Base-by-base conservation (phyloP, 2,888 invertebrate species). In the Athetis lepigone region DNA sequence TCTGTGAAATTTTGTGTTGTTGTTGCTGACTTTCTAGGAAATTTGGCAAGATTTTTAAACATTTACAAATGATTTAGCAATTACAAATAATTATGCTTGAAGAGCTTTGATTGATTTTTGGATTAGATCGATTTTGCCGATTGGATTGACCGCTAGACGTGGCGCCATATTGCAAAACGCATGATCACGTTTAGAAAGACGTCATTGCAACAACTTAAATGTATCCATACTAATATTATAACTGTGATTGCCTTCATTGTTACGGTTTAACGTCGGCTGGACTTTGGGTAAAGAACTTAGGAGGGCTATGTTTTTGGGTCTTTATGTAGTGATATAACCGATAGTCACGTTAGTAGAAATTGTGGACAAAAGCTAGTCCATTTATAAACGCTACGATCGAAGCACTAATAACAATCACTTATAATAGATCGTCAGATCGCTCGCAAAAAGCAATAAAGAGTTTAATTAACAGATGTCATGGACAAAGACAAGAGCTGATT, bases 401-500 rank as follows among this genome's bases (percentile, higher is more conserved):
- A 47, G 18, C 54, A 46, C 57, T 55, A 63, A 70, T 73, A 49
- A 70, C 64, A 75, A 70, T 63, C 43, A 56, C 43, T 40, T 56
- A 63, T 60, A 64, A 70, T 64, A 76, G 71, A 75, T 70, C 47
- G 49, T 70, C 76, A 62, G 57, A 63, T 56, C 76, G 39, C 50
- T 56, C 33, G 40, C 71, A 54, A 76, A 71, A 63, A 61, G 70
- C 69, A 76, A 79, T 78, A 77, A 79, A 77, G 68, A 67, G 69
- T 76, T 79, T 75, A 79, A 85, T 85, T 81, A 83, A 78, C 72
- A 73, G 56, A 70, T 70, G 75, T 65, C 63, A 74, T 74, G 77
- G 67, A 85, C 85, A 83, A 87, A 86, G 83, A 82, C 85, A 82
- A 83, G 82, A 79, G 84, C 76, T 85, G 80, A 87, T 86, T 87